Percentiles rank a stretch among this genome's conserved stretches.
Evolutionary conservation across 2,113 vertebrate species (phyloP).

Genomic region (Oxygymnocypris stewartii): DNA sequence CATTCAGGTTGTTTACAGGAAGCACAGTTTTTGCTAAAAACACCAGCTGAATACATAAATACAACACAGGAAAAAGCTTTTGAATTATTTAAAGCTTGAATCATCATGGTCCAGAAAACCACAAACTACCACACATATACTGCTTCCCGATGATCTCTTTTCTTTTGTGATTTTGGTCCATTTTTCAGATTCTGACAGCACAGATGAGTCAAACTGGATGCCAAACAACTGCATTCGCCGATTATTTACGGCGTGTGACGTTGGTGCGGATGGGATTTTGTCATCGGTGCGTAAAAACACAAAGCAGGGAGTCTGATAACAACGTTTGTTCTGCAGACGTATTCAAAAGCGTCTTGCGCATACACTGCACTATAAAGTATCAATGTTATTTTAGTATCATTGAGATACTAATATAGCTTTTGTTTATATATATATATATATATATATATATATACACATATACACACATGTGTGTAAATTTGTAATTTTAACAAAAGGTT

Average conservation of each 20-base stretch:
- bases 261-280: background rate
- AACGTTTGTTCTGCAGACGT: background rate
- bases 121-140: background rate
- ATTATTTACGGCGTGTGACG: background rate
- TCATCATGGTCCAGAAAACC: background rate
- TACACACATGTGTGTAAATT: no score
- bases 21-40: background rate
- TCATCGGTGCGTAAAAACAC: background rate
- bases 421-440: no score
- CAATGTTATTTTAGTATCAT: no score
- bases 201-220: slow-evolving; percentile 16
- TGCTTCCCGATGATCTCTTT: background rate
- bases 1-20: background rate
- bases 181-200: slow-evolving; percentile 39
- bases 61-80: slow-evolving; percentile 17
- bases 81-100: slow-evolving; percentile 48
- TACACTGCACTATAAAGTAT: no score
- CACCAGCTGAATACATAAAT: slow-evolving; percentile 14
- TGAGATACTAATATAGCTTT: no score
- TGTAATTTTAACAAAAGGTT: no score
- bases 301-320: background rate
- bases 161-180: background rate
- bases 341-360: background rate
- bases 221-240: background rate
- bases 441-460: no score